Conservation (phyloP, 2,888 invertebrate species). For the Andrena haemorrhoa region DNA sequence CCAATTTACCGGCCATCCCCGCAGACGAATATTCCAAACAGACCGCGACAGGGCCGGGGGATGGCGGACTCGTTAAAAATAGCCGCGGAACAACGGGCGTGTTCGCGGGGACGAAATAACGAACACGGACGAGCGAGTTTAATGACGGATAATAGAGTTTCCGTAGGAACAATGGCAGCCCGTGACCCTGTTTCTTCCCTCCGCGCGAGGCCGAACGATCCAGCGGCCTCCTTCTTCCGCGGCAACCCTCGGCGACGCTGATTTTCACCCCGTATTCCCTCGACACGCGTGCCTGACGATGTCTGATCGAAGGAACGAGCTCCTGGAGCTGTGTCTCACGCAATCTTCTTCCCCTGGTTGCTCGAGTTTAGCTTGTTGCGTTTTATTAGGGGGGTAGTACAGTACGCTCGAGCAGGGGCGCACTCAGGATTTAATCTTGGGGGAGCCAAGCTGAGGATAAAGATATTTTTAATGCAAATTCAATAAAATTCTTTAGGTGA, state of each 20-base stretch:
- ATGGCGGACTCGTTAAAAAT: slow-evolving; percentile 29
- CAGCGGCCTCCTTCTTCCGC: too few relatives aligned
- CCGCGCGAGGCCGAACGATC: not conserved
- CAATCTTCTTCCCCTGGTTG: not conserved
- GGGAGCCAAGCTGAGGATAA: too few relatives aligned
- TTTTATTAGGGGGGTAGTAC: not conserved
- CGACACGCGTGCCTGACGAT: not conserved
- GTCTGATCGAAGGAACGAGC: not conserved
- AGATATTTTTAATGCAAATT: too few relatives aligned
- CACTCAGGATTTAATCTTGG: too few relatives aligned
- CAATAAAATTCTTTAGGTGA: too few relatives aligned
- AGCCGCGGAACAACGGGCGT: not conserved
- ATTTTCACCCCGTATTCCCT: not conserved
- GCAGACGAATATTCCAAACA: slow-evolving; percentile 12
- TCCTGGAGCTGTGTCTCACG: not conserved
- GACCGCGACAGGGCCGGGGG: slow-evolving; percentile 3
- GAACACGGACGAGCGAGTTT: slow-evolving; percentile 36
- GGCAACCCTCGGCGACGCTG: not conserved
- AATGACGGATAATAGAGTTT: slow-evolving; percentile 41
- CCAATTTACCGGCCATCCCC: not conserved
- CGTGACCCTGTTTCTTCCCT: slow-evolving; percentile 32
- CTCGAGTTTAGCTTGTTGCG: not conserved
- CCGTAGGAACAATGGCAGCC: slow-evolving; percentile 18
- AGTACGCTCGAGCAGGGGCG: too few relatives aligned
- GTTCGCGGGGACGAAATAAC: slow-evolving; percentile 19